Base-by-base conservation (phyloP, 2,888 invertebrate genomes). In the Malacosoma neustria region DNA sequence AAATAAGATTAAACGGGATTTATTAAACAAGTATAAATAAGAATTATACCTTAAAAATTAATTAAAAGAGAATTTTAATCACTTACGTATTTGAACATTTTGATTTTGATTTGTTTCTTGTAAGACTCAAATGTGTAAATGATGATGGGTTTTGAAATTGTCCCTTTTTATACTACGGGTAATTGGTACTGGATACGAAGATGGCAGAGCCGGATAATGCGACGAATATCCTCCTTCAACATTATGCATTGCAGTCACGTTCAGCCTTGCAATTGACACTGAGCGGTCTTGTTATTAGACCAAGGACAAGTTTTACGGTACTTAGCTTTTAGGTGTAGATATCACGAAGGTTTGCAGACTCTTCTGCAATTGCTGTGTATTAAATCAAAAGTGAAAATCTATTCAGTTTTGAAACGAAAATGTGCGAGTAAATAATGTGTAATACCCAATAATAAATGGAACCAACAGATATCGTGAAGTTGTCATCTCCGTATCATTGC, bases 31-130 rank as follows among this genome's bases (percentile, higher is more conserved):
- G n/a, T n/a, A n/a, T n/a, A n/a, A n/a, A 30, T 13, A 1, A 15
- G 9, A 13, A 32, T 33, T 29, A 31, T 33, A 4, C 13, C 30
- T 13, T 35, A 32, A n/a, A 15, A 11, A 22, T 22, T 22, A 22
- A 22, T 7, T 22, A 6, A 37, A 15, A 36, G 34, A 29, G 36
- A 40, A 38, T 14, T 14, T 29, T 38, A 32, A 35, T 37, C 45
- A 76, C 86, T 81, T 48, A 87, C 86, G 58, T 72, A 79, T 81
- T 87, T 87, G 58, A 82, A 81, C 87, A 87, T 87, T 38, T 67
- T 80, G 61, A 37, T 37, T 36, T 32, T 48, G 32, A 39, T 46
- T 43, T 43, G 36, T 39, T 49, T 46, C 42, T 48, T 49, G 48
- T 29, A 41, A 40, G 40, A 49, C 34, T 43, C 52, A 46, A 48